These are phyloP conservation scores for Pteria penguin DNA, from an alignment of 2,888 invertebrate genomes.

Conservation along the genomic window DNA sequence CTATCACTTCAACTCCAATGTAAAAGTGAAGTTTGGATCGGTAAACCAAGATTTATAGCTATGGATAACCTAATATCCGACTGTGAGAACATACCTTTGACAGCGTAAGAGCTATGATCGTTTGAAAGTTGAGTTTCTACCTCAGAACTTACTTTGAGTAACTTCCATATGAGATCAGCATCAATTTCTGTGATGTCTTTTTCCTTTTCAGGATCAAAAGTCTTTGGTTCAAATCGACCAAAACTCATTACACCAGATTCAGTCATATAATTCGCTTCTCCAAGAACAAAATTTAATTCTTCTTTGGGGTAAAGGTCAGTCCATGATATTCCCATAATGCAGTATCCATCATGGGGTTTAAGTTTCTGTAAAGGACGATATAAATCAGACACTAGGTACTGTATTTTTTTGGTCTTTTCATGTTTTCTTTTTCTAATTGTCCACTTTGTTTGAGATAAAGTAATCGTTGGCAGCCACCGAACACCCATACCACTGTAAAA, in stretches of 20 bases:
- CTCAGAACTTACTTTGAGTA: conserved; percentile 71
- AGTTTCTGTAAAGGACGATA: conserved; percentile 58
- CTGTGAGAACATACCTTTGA: too few relatives aligned
- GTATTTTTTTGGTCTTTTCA: conserved; percentile 66
- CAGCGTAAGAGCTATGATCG: too few relatives aligned
- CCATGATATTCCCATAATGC: conserved; percentile 76
- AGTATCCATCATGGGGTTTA: conserved; percentile 68
- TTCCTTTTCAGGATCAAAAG: conserved; percentile 55
- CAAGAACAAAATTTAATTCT: conserved; percentile 76
- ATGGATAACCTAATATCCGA: too few relatives aligned
- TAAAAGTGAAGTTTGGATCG: too few relatives aligned
- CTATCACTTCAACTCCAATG: too few relatives aligned
- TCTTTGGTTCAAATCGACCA: conserved; percentile 73
- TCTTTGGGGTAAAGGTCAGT: conserved; percentile 77
- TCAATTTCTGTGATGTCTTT: conserved; percentile 64
- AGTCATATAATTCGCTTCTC: conserved; percentile 66
- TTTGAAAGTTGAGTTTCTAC: too few relatives aligned
- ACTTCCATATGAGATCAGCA: conserved; percentile 70
- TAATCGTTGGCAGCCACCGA: conserved; percentile 56
- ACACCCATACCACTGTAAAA: conserved; percentile 72
- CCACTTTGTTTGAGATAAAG: conserved; percentile 59
- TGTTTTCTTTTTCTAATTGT: conserved; percentile 64
- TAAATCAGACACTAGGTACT: conserved; percentile 70
- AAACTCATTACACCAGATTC: conserved; percentile 73
- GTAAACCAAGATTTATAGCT: too few relatives aligned